phyloP scores from a whole-genome alignment of 2,113 vertebrate genomes.

The Oreocharis arfaki region DNA sequence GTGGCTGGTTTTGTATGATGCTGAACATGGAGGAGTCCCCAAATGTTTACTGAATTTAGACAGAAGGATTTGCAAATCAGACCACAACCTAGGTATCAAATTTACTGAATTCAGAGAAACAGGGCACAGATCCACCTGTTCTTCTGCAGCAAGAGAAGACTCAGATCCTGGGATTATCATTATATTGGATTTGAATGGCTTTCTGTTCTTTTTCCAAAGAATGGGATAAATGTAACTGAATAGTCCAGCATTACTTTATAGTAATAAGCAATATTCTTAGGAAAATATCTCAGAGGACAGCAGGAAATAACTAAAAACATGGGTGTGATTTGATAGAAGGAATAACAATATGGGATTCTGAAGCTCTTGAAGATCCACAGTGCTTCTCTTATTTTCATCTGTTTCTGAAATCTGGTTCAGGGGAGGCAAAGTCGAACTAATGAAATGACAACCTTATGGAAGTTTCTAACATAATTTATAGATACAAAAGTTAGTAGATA shows the following conservation, averaged over 20 bases:
- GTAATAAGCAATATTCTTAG: not conserved
- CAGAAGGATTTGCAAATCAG: not conserved
- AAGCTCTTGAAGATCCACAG: not conserved
- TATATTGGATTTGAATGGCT: not conserved
- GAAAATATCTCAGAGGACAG: not conserved
- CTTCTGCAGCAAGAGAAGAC: not conserved
- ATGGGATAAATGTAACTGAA: not conserved
- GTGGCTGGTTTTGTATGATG: not conserved
- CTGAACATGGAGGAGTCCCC: not conserved
- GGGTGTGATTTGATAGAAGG: not conserved
- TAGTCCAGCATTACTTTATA: not conserved
- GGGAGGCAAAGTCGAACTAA: not conserved
- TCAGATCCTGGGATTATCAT: not conserved
- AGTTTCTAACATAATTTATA: not conserved
- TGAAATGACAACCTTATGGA: not conserved
- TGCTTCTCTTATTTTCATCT: not conserved
- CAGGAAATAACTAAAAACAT: not conserved
- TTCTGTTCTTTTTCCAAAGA: not conserved
- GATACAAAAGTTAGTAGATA: not conserved
- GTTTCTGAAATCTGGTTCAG: not conserved
- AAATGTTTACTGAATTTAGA: not conserved
- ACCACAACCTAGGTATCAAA: not conserved
- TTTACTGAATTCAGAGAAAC: not conserved
- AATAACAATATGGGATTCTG: not conserved
- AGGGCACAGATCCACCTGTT: not conserved